Percentiles rank a stretch among this genome's conserved stretches.
Conservation (phyloP, 1,140 invertebrate genomes). For the Heterodera schachtii region DNA sequence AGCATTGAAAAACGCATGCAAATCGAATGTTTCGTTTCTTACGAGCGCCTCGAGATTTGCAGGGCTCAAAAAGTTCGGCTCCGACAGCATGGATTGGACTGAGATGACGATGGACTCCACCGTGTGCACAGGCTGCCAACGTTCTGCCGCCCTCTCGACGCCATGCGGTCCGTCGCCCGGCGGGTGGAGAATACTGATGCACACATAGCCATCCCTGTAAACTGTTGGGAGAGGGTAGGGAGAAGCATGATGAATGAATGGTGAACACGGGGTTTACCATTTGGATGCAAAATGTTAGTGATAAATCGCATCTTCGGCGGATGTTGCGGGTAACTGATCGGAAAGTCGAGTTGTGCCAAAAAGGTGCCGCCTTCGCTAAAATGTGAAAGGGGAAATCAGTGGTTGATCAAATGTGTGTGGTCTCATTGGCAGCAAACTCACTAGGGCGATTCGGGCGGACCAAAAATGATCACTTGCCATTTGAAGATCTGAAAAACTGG, state of each 20-base stretch:
- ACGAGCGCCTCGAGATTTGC: conserved; percentile 12
- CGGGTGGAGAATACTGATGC: conserved; percentile 17
- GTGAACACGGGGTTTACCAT: not conserved
- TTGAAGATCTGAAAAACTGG: not conserved
- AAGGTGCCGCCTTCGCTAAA: not conserved
- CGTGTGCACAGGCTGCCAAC: conserved; percentile 10
- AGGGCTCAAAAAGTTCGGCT: conserved; percentile 6
- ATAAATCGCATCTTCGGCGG: not conserved
- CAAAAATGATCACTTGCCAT: not conserved
- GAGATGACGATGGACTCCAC: conserved; percentile 13
- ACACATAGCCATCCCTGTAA: conserved; percentile 10
- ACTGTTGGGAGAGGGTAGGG: not conserved
- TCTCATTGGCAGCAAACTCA: not conserved
- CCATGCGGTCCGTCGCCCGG: not conserved
- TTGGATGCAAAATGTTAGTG: not conserved
- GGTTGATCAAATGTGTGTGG: not conserved
- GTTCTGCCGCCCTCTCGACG: not conserved
- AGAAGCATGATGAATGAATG: not conserved
- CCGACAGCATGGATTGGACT: conserved; percentile 13
- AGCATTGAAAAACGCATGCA: not conserved
- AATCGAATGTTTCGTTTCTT: not conserved
- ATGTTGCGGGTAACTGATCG: not conserved
- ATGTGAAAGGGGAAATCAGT: not conserved
- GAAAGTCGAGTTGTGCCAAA: not conserved
- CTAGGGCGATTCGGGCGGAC: not conserved